These are phyloP conservation scores for Caenorhabditis zanzibari DNA, from an alignment of 2,888 invertebrate species.

Conservation along the genomic window DNA sequence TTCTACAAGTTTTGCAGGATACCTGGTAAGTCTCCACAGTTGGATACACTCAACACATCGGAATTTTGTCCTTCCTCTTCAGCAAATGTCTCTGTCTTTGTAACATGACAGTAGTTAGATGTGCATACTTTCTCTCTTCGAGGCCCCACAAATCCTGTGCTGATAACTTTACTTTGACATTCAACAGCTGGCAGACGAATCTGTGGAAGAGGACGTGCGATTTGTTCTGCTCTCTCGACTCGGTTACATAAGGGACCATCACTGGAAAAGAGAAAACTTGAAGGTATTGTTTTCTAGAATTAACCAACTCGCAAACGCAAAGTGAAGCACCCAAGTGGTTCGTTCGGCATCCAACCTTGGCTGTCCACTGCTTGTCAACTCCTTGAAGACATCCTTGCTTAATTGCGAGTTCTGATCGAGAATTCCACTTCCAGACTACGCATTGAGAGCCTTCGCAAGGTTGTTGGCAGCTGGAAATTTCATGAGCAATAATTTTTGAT, in stretches of 20 bases:
- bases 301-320: constrained; percentile 77
- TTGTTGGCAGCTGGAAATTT: constrained; percentile 58
- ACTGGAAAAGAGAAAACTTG: constrained; percentile 32
- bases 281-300: neutral
- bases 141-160: constrained; percentile 66
- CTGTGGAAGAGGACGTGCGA: constrained; percentile 64
- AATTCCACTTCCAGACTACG: constrained; percentile 72
- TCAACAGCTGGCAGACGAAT: constrained; percentile 68
- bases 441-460: constrained; percentile 70
- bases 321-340: constrained; percentile 76
- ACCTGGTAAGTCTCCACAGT: constrained; percentile 71
- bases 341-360: constrained; percentile 74
- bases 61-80: constrained; percentile 47
- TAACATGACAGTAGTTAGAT: constrained; percentile 78
- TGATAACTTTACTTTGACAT: constrained; percentile 68
- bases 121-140: constrained; percentile 67
- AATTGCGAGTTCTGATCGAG: constrained; percentile 63
- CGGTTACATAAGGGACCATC: constrained; percentile 69
- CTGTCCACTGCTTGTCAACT: constrained; percentile 69
- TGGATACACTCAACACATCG: constrained; percentile 66
- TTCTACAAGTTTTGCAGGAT: too few relatives aligned
- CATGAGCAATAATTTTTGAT: neutral
- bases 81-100: constrained; percentile 73
- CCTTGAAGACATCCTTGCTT: constrained; percentile 76
- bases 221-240: constrained; percentile 68